Conservation (phyloP, 2,888 invertebrate genomes). For the Habroteleia sp. region DNA sequence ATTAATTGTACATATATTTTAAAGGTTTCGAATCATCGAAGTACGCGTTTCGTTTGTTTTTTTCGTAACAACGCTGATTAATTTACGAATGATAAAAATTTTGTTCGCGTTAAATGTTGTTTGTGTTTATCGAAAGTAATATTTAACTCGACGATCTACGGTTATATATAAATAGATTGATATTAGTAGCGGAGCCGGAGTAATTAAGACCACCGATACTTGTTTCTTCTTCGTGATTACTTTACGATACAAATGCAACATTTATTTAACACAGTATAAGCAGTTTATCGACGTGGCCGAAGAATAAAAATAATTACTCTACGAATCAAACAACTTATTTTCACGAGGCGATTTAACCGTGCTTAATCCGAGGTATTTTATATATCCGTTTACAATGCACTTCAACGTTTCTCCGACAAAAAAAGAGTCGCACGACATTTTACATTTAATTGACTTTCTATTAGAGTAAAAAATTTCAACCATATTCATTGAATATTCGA, state of each 20-base stretch:
- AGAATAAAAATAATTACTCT: slow-evolving; percentile 2
- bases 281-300: background rate
- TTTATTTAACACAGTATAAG: slow-evolving; percentile 5
- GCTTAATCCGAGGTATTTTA: background rate
- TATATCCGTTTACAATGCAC: slow-evolving; percentile 9
- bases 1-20: slow-evolving; percentile 11
- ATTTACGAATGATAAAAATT: background rate
- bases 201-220: too few species aligned
- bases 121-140: too few species aligned
- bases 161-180: too few species aligned
- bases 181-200: too few species aligned
- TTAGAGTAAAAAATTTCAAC: slow-evolving; percentile 38
- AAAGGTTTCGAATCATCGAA: slow-evolving; percentile 10
- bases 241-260: background rate
- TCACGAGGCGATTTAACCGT: background rate
- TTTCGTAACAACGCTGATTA: background rate
- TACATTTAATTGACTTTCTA: slow-evolving; percentile 52
- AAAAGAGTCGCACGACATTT: slow-evolving; percentile 6
- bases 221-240: background rate
- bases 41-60: background rate
- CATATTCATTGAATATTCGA: slow-evolving; percentile 51
- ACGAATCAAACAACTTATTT: slow-evolving; percentile 4
- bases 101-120: background rate
- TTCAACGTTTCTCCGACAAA: background rate
- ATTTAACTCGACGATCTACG: too few species aligned